Percentiles rank a stretch among this genome's conserved stretches.
Evolutionary conservation across 2,888 invertebrate species (phyloP).

Genomic region (Pristionchus exspectatus): DNA sequence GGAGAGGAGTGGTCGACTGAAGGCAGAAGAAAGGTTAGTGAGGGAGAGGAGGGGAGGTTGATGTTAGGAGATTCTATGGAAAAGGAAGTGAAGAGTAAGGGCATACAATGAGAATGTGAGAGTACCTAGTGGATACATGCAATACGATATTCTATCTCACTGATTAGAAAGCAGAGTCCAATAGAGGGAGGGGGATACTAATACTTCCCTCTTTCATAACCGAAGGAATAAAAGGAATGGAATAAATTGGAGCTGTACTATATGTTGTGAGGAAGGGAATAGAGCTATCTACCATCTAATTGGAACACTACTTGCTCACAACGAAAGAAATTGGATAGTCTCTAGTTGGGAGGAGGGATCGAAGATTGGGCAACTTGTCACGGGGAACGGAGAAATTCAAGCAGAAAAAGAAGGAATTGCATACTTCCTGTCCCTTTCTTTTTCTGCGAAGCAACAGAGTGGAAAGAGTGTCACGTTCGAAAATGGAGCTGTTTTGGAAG

Average conservation of each 20-base stretch:
- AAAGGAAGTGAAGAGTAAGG: not conserved
- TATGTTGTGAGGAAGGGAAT: slow-evolving; percentile 1
- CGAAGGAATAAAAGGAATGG: not conserved
- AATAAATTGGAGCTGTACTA: not conserved
- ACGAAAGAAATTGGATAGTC: not conserved
- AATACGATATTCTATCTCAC: not conserved
- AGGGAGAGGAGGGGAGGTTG: not conserved
- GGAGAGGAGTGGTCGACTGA: slow-evolving; percentile 11
- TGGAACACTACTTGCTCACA: not conserved
- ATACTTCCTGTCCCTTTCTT: not conserved
- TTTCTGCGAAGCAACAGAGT: not conserved
- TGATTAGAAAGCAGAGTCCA: not conserved
- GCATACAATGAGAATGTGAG: slow-evolving; percentile 11
- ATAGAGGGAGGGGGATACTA: not conserved
- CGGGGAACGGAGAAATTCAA: not conserved
- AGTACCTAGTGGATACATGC: not conserved
- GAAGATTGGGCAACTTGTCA: not conserved
- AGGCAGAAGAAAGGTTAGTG: not conserved
- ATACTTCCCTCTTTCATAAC: not conserved
- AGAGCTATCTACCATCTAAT: not conserved
- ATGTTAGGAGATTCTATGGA: not conserved
- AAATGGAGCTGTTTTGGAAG: slow-evolving; percentile 9
- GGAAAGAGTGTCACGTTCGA: not conserved
- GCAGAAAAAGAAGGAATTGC: not conserved
- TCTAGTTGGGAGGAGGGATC: not conserved